Base-by-base conservation (phyloP, 2,113 vertebrate species). In the Psilopsiagon aurifrons region DNA sequence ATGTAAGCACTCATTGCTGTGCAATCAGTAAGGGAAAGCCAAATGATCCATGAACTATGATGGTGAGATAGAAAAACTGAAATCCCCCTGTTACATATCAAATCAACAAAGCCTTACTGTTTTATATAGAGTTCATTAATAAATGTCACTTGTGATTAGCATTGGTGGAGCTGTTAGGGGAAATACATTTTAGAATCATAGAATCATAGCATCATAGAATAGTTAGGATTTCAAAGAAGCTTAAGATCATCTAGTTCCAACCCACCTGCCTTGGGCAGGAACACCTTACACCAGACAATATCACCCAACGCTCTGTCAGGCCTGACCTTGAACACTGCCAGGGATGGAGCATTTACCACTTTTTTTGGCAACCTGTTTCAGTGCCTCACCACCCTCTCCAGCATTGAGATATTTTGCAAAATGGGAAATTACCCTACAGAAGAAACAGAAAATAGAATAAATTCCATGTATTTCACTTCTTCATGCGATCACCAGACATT, bases 81-180 rank as follows among this genome's bases (percentile, higher is more conserved):
- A 92, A 83, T 47, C 17, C 73, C 88, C 73, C 35, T 41, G n/a
- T 52, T 89, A 55, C 27, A 9, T 57, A 84, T 74, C 80, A 83
- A 67, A 88, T 74, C 69, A 79, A 89, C 64, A 91, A 88, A 91
- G 69, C 44, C 57, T 86, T 88, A 84, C 66, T 55, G 33, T 75
- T 44, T 84, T 86, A 31, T 55, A 20, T 47, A n/a, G 57, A 87
- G 57, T 35, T 69, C 66, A 86, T 95, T 91, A 91, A 85, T 95
- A 95, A 82, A 91, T 37, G 77, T 68, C 80, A 60, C 0, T 1
- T 31, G 62, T 1, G 7, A 94, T 92, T 84, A 90, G 43, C 44
- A 22, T 24, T 13, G 69, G 44, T 62, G 54, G 57, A 82, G 29
- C 57, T 68, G 10, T 43, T 60, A 35, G 17, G 22, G 14, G 17